Conservation (phyloP, 1,140 invertebrate species). For the Heterodera carotae region DNA sequence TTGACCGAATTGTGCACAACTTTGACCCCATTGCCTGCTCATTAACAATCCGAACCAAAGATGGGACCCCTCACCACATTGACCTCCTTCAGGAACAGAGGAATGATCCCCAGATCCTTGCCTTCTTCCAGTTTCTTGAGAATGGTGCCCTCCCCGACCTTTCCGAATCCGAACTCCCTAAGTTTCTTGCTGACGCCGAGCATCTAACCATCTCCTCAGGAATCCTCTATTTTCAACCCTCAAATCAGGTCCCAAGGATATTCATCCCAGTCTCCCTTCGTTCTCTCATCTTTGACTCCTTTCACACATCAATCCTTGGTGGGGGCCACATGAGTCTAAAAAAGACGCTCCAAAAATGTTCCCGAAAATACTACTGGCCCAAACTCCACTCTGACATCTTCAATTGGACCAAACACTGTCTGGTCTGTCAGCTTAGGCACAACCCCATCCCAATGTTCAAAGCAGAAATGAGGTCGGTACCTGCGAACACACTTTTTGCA, state of each 20-base stretch:
- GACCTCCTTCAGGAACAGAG: constrained; percentile 2
- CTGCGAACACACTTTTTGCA: background rate
- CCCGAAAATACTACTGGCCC: constrained; percentile 28
- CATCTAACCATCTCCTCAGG: background rate
- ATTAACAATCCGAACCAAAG: constrained; percentile 4
- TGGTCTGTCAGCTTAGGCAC: constrained; percentile 21
- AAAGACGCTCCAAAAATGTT: constrained; percentile 25
- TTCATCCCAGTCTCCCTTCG: background rate
- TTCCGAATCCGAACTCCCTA: background rate
- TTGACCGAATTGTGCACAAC: constrained; percentile 7
- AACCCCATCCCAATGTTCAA: constrained; percentile 12
- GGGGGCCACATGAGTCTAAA: constrained; percentile 25
- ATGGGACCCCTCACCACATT: background rate
- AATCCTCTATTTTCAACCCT: constrained; percentile 11
- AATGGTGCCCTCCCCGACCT: constrained; percentile 3
- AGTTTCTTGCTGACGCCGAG: background rate
- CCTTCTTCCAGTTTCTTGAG: background rate
- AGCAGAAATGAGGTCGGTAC: constrained; percentile 9
- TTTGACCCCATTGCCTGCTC: constrained; percentile 8
- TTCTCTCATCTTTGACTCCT: constrained; percentile 26
- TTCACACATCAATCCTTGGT: constrained; percentile 10
- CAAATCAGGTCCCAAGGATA: background rate
- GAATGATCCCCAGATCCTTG: background rate
- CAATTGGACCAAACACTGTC: constrained; percentile 11
- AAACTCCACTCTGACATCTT: constrained; percentile 8